Percentiles rank a stretch among this genome's conserved stretches.
Evolutionary conservation across 2,797 vertebrate genomes (phyloP).

Genomic region (Xenops minutus): DNA sequence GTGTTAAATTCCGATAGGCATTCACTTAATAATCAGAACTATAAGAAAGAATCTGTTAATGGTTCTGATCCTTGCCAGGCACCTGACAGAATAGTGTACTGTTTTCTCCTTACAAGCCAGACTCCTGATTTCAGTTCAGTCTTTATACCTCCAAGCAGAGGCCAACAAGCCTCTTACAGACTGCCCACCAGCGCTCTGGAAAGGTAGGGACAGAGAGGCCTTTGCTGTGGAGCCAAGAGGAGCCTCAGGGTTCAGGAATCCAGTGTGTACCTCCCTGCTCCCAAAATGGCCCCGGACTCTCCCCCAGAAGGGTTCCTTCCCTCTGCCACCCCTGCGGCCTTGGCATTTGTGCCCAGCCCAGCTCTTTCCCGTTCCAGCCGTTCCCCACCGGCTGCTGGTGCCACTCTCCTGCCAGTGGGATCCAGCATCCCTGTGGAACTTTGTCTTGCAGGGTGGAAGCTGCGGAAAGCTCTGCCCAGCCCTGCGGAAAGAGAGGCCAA

Average conservation of each 20-base stretch:
- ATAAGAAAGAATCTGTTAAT: too few relatives aligned
- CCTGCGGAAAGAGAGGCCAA: neutral
- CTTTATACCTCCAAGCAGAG: too few relatives aligned
- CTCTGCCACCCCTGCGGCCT: rapidly evolving
- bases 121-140: too few relatives aligned
- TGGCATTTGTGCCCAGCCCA: neutral
- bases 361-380: neutral
- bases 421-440: neutral
- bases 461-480: neutral
- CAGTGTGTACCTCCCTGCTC: neutral
- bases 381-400: rapidly evolving
- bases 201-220: neutral
- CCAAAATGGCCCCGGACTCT: neutral
- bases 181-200: too few relatives aligned
- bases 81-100: too few relatives aligned
- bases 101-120: too few relatives aligned
- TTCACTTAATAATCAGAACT: too few relatives aligned
- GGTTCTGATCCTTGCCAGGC: too few relatives aligned
- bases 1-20: too few relatives aligned
- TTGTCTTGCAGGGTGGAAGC: too few relatives aligned
- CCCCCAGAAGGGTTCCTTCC: neutral
- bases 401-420: rapidly evolving
- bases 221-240: neutral
- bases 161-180: too few relatives aligned
- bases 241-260: neutral